Evolutionary conservation across 2,113 vertebrate genomes (phyloP).

Genomic region (Rissa tridactyla): DNA sequence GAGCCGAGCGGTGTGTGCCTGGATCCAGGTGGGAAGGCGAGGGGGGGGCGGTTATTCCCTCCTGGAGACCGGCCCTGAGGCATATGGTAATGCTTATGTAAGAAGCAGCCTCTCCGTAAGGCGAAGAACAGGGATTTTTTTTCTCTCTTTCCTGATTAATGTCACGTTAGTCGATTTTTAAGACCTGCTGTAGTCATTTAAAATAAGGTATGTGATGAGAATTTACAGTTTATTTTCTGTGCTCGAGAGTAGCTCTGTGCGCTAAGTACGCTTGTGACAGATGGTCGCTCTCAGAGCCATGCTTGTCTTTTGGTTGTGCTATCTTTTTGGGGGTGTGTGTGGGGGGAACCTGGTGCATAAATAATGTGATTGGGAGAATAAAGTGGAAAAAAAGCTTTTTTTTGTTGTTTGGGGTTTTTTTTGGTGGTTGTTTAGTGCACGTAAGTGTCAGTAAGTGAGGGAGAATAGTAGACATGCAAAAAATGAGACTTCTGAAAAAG

Average conservation of each 20-base stretch:
- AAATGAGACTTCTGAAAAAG: background rate
- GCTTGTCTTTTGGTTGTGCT: background rate
- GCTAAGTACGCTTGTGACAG: background rate
- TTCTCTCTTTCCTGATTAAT: background rate
- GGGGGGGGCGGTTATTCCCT: background rate
- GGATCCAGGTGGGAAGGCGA: background rate
- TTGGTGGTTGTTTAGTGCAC: background rate
- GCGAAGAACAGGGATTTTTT: background rate
- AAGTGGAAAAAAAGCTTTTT: background rate
- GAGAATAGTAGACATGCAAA: background rate
- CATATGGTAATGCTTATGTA: constrained; percentile 55
- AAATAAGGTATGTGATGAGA: background rate
- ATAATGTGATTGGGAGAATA: background rate
- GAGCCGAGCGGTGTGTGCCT: background rate
- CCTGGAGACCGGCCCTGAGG: constrained; percentile 21
- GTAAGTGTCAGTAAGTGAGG: background rate
- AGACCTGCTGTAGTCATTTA: background rate
- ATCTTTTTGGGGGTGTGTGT: background rate
- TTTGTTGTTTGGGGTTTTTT: background rate
- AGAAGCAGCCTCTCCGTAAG: background rate
- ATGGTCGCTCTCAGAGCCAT: background rate
- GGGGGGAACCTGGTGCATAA: background rate
- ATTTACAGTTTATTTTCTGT: background rate
- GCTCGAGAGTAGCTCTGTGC: background rate
- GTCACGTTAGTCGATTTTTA: background rate